Conservation (phyloP, 2,113 vertebrate species). For the Pipra filicauda region DNA sequence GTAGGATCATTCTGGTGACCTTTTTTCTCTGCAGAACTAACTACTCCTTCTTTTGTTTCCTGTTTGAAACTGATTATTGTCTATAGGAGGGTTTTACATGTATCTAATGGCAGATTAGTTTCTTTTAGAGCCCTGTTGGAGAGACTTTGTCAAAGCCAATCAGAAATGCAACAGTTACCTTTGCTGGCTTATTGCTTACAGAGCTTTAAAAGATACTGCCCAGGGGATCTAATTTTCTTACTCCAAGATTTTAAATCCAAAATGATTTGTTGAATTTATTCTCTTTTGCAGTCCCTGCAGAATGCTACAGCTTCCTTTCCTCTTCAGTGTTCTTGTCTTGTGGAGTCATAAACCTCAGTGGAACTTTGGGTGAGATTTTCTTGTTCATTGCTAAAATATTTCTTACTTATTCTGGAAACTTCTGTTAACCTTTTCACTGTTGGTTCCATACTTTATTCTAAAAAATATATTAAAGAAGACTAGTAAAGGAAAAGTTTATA, state of each 20-base stretch:
- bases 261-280: slow-evolving; percentile 39
- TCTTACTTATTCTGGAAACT: background rate
- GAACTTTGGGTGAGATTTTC: slow-evolving; percentile 44
- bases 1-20: background rate
- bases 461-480: background rate
- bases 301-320: background rate
- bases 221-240: slow-evolving; percentile 8
- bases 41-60: background rate
- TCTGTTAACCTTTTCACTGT: background rate
- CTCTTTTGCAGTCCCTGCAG: slow-evolving; percentile 29
- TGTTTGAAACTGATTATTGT: background rate
- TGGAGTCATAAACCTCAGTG: slow-evolving; percentile 6
- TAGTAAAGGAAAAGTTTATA: background rate
- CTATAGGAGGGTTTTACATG: background rate
- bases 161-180: background rate
- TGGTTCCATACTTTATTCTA: background rate
- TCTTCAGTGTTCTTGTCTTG: background rate
- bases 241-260: background rate
- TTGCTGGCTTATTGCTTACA: background rate
- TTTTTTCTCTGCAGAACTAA: background rate
- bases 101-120: background rate
- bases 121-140: background rate
- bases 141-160: background rate
- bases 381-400: background rate
- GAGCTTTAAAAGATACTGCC: background rate